A percentile compares a stretch with the other conserved stretches of the same genome.
Evolutionary conservation across 2,888 invertebrate species (phyloP).

Genomic region (Rotaria sp.): DNA sequence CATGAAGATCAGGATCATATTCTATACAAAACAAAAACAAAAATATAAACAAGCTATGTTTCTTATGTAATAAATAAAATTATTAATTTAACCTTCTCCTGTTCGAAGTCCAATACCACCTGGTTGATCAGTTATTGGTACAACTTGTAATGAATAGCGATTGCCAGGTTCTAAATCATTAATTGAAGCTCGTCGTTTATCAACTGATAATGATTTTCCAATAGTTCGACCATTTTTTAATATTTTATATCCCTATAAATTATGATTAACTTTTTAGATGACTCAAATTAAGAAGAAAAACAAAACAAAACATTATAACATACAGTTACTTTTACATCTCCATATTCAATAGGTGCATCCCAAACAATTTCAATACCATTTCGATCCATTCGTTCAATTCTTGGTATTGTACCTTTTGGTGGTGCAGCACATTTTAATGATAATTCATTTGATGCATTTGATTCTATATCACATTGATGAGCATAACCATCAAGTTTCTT

Average conservation of each 20-base stretch:
- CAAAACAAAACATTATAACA: constrained; percentile 31
- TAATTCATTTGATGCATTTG: constrained; percentile 48
- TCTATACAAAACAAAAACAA: not conserved
- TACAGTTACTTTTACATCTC: constrained; percentile 53
- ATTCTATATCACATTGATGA: constrained; percentile 13
- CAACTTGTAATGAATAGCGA: constrained; percentile 51
- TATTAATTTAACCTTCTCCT: not conserved
- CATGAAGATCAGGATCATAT: not conserved
- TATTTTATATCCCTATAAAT: constrained; percentile 52
- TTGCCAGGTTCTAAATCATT: constrained; percentile 52
- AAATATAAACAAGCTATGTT: not conserved
- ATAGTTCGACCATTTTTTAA: constrained; percentile 53
- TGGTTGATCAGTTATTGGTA: constrained; percentile 54
- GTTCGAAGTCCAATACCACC: constrained; percentile 45
- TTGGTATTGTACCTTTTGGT: constrained; percentile 52
- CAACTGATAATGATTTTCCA: constrained; percentile 52
- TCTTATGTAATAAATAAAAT: not conserved
- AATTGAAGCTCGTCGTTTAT: constrained; percentile 50
- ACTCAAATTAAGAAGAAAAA: not conserved
- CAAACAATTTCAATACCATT: constrained; percentile 54
- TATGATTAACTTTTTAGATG: not conserved
- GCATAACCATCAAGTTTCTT: not conserved
- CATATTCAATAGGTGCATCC: constrained; percentile 53
- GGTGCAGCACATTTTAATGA: constrained; percentile 53
- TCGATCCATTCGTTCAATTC: constrained; percentile 51